Evolutionary conservation across 2,113 vertebrate genomes (phyloP).

Genomic region (Pogonocichla stellata): DNA sequence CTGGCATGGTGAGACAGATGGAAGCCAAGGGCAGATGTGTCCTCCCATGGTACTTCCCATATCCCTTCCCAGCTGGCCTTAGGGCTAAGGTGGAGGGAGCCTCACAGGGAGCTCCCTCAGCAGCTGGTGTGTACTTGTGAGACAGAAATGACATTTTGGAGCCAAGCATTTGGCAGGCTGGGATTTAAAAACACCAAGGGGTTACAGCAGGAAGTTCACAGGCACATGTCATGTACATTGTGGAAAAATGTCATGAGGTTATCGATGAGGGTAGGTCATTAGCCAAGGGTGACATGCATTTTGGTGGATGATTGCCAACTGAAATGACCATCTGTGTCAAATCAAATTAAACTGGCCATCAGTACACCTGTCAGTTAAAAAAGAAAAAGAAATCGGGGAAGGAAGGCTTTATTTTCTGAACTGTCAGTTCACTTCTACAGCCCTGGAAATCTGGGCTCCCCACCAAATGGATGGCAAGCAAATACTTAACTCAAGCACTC

Average conservation of each 20-base stretch:
- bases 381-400: background rate
- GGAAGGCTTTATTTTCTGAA: background rate
- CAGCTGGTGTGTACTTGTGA: background rate
- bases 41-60: background rate
- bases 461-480: background rate
- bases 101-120: background rate
- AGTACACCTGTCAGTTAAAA: constrained; percentile 1
- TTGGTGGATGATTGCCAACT: constrained; percentile 6
- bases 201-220: background rate
- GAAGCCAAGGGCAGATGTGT: background rate
- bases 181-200: background rate
- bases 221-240: background rate
- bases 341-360: background rate
- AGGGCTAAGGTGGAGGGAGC: background rate
- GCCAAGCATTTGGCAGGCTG: background rate
- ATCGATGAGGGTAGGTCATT: background rate
- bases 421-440: background rate
- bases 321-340: constrained; percentile 24
- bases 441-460: background rate
- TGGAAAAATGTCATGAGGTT: constrained; percentile 18
- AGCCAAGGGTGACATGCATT: constrained; percentile 6
- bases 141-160: background rate
- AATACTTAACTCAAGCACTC: background rate
- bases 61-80: background rate
- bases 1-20: background rate